These are phyloP conservation scores for Cygnus olor DNA, from an alignment of 2,797 vertebrate species.

Conservation along the genomic window DNA sequence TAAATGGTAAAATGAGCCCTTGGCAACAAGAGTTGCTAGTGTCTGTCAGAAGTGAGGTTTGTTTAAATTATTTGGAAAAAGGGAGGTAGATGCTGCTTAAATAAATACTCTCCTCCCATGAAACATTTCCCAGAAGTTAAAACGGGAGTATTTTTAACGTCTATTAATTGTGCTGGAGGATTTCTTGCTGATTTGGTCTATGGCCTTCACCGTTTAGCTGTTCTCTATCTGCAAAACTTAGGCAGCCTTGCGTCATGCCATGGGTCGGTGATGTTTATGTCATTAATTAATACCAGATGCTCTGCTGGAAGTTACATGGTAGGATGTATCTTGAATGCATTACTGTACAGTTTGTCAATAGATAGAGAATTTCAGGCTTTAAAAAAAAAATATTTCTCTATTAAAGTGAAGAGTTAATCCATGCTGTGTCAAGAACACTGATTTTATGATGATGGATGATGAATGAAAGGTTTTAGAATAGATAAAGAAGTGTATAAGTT, in stretches of 20 bases:
- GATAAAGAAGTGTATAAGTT: background rate
- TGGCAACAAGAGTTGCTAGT: background rate
- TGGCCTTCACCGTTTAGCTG: background rate
- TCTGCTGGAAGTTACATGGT: background rate
- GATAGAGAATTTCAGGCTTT: background rate
- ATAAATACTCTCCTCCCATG: background rate
- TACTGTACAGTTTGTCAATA: background rate
- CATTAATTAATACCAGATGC: background rate
- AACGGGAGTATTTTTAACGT: background rate
- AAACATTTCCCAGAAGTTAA: background rate
- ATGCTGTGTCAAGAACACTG: background rate
- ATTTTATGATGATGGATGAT: background rate
- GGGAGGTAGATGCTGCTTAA: background rate
- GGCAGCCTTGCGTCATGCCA: background rate
- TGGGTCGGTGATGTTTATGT: background rate
- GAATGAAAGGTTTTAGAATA: background rate
- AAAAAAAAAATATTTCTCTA: background rate
- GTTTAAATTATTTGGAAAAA: background rate
- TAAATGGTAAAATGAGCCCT: background rate
- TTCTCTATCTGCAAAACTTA: background rate
- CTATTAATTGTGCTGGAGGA: background rate
- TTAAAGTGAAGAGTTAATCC: slow-evolving; percentile 6
- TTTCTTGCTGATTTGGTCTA: background rate
- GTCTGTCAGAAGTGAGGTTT: background rate
- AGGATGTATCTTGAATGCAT: background rate